Evolutionary conservation across 2,888 invertebrate genomes (phyloP), one percentile per base, ranked within the genome.

Genomic region (Teleogryllus oceanicus): DNA sequence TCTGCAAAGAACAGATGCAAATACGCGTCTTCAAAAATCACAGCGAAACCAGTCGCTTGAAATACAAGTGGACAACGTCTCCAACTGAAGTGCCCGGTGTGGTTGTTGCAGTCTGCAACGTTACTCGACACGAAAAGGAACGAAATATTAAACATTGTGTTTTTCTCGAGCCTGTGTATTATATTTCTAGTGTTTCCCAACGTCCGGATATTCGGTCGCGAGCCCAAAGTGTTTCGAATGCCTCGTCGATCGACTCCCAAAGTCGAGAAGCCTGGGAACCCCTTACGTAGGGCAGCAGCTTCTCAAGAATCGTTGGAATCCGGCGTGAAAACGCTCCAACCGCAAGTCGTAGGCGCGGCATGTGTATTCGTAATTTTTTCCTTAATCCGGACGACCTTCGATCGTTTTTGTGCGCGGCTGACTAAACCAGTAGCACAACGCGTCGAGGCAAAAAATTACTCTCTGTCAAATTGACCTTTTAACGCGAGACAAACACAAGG

Each of bases 391-490:
- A 8, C 62, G 62, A 5, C 62, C 62, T 62, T 62, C 62, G 62
- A 62, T 62, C 62, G 62, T n/a, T 13, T 62, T 62, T 62, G 13
- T 62, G 16, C n/a, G 62, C 62, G 62, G 13, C 16, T n/a, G 62
- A 11, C 62, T 13, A n/a, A 18, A n/a, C 62, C 13, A 62, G 16
- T n/a, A 62, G 62, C n/a, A 62, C 37, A 37, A 37, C 37, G 62
- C 62, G 62, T 18, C 62, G 16, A n/a, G n/a, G 62, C 62, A 16
- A 62, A 62, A 62, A 62, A 62, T 62, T 62, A 62, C 62, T 62
- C 62, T 62, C 62, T 62, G 62, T 62, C 62, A 62, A 62, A 62
- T 62, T 62, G 62, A 62, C 62, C 62, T 62, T 62, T 62, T 62
- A 62, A 62, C 62, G 62, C 62, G 62, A 62, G 62, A 62, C 62